These are phyloP conservation scores for Brachymystax lenok DNA, from an alignment of 2,797 vertebrate species.

Conservation along the genomic window DNA sequence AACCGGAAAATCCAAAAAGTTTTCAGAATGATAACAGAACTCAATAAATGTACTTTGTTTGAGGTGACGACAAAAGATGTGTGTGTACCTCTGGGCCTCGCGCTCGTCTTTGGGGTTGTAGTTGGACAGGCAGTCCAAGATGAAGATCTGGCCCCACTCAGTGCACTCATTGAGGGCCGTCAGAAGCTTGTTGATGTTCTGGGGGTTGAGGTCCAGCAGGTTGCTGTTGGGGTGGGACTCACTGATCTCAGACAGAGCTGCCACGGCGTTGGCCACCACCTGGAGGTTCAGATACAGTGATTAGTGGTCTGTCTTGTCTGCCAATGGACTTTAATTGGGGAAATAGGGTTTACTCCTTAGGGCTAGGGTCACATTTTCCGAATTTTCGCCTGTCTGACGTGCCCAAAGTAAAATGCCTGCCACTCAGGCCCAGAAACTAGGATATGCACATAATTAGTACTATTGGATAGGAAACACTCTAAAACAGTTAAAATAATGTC, in stretches of 20 bases:
- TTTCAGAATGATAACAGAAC: neutral
- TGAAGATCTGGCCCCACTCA: slow-evolving; percentile 99
- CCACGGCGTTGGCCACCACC: slow-evolving; percentile 97
- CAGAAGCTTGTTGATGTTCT: slow-evolving; percentile 97
- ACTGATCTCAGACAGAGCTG: slow-evolving; percentile 94
- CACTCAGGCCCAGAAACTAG: no score
- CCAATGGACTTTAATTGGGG: neutral
- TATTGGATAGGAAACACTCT: no score
- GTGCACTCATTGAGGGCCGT: slow-evolving; percentile 97
- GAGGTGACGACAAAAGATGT: neutral
- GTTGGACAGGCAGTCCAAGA: slow-evolving; percentile 96
- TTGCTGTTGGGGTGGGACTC: slow-evolving; percentile 98
- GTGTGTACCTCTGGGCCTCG: slow-evolving; percentile 91
- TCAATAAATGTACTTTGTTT: neutral
- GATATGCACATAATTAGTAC: no score
- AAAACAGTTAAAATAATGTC: no score
- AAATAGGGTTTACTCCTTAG: neutral
- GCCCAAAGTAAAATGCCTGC: no score
- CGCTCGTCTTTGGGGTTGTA: slow-evolving; percentile 95
- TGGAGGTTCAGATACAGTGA: slow-evolving; percentile 43
- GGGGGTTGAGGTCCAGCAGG: slow-evolving; percentile 94
- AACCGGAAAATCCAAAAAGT: no score
- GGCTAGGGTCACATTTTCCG: no score
- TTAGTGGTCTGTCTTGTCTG: neutral
- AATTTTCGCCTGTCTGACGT: no score